Conservation (phyloP, 2,888 invertebrate genomes). For the Parascotia fuliginaria region DNA sequence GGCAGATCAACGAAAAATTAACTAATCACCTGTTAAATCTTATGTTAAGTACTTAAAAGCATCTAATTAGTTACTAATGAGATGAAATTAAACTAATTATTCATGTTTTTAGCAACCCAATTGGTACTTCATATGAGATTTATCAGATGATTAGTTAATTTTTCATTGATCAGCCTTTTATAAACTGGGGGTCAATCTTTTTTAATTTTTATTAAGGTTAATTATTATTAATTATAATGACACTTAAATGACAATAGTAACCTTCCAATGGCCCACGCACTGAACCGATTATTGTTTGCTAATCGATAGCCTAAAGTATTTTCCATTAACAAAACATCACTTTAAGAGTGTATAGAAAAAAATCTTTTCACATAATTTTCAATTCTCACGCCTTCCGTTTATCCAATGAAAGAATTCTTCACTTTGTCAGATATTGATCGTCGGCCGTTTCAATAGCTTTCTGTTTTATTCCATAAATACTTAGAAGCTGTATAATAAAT, state of each 20-base stretch:
- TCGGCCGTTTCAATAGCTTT: conserved; percentile 70
- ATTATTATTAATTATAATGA: no score
- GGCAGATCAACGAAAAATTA: no score
- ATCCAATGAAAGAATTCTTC: conserved; percentile 70
- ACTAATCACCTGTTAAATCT: no score
- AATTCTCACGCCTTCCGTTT: conserved; percentile 75
- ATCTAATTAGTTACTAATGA: no score
- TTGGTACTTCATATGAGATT: no score
- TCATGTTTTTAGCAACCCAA: no score
- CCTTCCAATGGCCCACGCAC: conserved; percentile 8
- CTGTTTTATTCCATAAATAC: conserved; percentile 76
- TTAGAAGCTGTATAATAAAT: conserved; percentile 73
- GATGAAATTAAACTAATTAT: no score
- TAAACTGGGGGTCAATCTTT: no score
- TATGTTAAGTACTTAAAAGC: no score
- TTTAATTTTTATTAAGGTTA: no score
- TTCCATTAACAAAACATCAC: conserved; percentile 66
- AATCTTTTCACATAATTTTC: conserved; percentile 74
- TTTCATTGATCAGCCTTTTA: no score
- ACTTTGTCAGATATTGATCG: conserved; percentile 80
- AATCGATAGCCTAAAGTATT: conserved; percentile 59
- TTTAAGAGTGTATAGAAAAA: conserved; percentile 61
- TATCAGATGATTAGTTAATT: no score
- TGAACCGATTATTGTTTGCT: conserved; percentile 46
- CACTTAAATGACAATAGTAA: not conserved